These are phyloP conservation scores for Cyprinus carpio DNA, from an alignment of 2,113 vertebrate genomes.

Conservation along the genomic window DNA sequence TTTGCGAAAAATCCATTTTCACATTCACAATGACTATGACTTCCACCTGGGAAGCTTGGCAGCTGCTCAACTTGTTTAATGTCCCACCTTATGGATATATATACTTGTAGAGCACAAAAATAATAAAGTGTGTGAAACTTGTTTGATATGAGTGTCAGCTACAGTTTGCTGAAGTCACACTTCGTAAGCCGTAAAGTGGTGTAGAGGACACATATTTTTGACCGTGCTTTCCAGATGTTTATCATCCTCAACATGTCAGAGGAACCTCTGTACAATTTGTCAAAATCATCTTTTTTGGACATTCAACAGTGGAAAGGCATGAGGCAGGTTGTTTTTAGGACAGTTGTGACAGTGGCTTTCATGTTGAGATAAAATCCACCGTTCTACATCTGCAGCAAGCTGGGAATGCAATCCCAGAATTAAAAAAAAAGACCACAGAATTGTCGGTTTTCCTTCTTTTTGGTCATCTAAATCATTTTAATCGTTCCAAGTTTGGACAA, in stretches of 20 bases:
- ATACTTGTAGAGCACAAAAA: constrained; percentile 38
- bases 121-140: constrained; percentile 26
- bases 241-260: constrained; percentile 56
- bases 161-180: constrained; percentile 39
- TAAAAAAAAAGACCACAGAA: constrained; percentile 47
- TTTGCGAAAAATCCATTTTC: constrained; percentile 44
- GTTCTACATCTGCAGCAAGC: constrained; percentile 41
- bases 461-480: constrained; percentile 40
- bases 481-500: constrained; percentile 39
- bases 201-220: constrained; percentile 23
- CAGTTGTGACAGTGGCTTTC: constrained; percentile 54
- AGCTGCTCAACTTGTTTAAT: constrained; percentile 46
- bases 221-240: constrained; percentile 67
- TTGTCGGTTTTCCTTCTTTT: constrained; percentile 39
- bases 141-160: constrained; percentile 30
- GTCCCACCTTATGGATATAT: constrained; percentile 13
- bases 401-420: constrained; percentile 40
- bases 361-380: constrained; percentile 57
- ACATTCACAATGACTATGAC: constrained; percentile 23
- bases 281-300: constrained; percentile 64
- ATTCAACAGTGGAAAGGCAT: constrained; percentile 36
- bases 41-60: constrained; percentile 43
- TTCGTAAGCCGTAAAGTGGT: constrained; percentile 26
- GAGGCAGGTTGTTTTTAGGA: constrained; percentile 65
- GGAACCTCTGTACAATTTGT: constrained; percentile 71